Evolutionary conservation across 2,797 vertebrate genomes (phyloP).

Genomic region (Echiichthys vipera): DNA sequence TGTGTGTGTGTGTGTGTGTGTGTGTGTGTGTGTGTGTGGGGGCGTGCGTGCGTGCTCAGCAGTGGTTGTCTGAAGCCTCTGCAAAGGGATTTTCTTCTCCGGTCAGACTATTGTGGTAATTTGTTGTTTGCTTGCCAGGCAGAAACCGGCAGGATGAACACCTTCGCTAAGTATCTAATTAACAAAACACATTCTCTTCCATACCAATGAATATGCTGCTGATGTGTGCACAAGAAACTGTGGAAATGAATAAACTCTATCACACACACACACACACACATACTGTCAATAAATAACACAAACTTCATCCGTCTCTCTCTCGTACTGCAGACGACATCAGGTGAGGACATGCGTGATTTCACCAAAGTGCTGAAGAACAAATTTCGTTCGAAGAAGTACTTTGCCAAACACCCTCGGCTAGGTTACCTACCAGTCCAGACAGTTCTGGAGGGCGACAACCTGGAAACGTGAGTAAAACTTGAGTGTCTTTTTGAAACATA

Average conservation of each 20-base stretch:
- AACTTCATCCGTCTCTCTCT: neutral
- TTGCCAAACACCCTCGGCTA: slow-evolving; percentile 95
- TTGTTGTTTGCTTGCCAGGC: slow-evolving; percentile 68
- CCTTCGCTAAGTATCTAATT: slow-evolving; percentile 69
- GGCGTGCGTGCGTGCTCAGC: too few relatives aligned
- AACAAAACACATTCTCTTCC: slow-evolving; percentile 51
- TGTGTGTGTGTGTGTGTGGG: slow-evolving; percentile 20
- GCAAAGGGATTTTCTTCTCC: slow-evolving; percentile 49
- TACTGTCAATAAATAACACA: neutral
- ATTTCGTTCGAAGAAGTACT: slow-evolving; percentile 98
- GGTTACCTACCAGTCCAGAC: slow-evolving; percentile 98
- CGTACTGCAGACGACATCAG: slow-evolving; percentile 92
- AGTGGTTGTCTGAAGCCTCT: slow-evolving; percentile 50
- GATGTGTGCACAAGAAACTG: slow-evolving; percentile 13
- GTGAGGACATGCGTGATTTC: slow-evolving; percentile 97
- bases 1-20: slow-evolving; percentile 29
- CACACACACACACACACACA: slow-evolving; percentile 4
- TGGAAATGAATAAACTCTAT: neutral
- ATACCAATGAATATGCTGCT: slow-evolving; percentile 30
- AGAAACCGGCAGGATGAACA: slow-evolving; percentile 52
- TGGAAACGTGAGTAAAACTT: slow-evolving; percentile 92
- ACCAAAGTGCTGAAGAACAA: slow-evolving; percentile 99
- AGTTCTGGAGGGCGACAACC: slow-evolving; percentile 96
- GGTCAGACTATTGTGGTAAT: slow-evolving; percentile 60
- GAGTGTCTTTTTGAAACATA: neutral